Evolutionary conservation across 2,113 vertebrate species (phyloP).

Genomic region (Pomatostomus ruficeps): DNA sequence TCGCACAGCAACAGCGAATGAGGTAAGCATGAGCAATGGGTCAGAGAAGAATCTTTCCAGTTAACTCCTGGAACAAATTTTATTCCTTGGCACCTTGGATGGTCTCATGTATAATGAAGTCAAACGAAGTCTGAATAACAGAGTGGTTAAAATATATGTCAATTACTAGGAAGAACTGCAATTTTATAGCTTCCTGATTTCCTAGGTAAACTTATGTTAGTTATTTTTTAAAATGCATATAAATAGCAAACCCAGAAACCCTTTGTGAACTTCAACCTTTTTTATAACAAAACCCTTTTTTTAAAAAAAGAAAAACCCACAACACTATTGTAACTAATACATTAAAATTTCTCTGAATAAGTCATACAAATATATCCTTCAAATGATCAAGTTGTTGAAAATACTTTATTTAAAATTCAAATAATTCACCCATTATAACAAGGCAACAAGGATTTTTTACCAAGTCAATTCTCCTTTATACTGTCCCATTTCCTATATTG

Average conservation of each 20-base stretch:
- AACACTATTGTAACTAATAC: neutral
- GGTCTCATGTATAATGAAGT: neutral
- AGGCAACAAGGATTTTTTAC: neutral
- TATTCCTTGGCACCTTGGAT: neutral
- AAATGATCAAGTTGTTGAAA: neutral
- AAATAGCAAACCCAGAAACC: neutral
- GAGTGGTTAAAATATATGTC: neutral
- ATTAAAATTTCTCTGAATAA: neutral
- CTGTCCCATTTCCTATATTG: neutral
- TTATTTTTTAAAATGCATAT: neutral
- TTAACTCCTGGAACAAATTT: neutral
- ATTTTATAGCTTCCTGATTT: neutral
- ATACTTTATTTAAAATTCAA: neutral
- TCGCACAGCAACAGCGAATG: neutral
- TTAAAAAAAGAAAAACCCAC: neutral
- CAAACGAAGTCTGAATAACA: neutral
- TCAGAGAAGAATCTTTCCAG: neutral
- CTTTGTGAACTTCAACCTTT: neutral
- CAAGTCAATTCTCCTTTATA: neutral
- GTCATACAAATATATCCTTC: neutral
- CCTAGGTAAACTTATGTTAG: neutral
- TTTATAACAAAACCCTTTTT: neutral
- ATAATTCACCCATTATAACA: neutral
- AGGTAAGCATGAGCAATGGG: rapidly evolving
- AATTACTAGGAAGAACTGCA: neutral